Conservation (phyloP, 2,797 vertebrate genomes). For the Tachyglossus aculeatus region DNA sequence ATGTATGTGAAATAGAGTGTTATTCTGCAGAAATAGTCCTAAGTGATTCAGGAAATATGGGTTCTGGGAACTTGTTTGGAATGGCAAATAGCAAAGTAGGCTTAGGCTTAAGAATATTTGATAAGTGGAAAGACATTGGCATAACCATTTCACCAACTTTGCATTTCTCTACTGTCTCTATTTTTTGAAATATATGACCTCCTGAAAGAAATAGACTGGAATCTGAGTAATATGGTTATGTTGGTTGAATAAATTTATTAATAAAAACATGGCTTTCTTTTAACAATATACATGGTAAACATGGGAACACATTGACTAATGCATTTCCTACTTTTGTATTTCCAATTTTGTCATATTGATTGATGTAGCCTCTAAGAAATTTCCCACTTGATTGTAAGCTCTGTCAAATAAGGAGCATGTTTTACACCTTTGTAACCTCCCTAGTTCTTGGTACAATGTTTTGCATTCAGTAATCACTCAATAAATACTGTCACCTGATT, state of each 20-base stretch:
- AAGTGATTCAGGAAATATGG: not conserved
- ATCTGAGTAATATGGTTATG: not conserved
- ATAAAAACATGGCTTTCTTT: too few relatives aligned
- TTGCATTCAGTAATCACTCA: not conserved
- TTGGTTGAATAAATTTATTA: too few relatives aligned
- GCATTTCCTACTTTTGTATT: not conserved
- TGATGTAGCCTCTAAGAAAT: not conserved
- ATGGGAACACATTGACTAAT: not conserved
- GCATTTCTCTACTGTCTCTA: not conserved
- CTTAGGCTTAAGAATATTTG: not conserved
- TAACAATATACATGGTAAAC: too few relatives aligned
- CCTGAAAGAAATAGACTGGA: not conserved
- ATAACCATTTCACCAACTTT: not conserved
- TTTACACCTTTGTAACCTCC: not conserved
- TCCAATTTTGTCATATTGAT: not conserved
- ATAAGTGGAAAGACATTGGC: not conserved
- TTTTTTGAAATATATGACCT: not conserved
- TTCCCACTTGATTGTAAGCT: not conserved
- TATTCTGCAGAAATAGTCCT: not conserved
- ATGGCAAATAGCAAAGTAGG: not conserved
- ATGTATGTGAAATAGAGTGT: not conserved
- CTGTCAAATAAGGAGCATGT: not conserved
- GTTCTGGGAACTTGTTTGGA: not conserved
- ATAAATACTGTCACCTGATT: not conserved
- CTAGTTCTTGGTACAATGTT: not conserved